Base-by-base conservation (phyloP, 2,888 invertebrate genomes). In the Platycheirus albimanus region DNA sequence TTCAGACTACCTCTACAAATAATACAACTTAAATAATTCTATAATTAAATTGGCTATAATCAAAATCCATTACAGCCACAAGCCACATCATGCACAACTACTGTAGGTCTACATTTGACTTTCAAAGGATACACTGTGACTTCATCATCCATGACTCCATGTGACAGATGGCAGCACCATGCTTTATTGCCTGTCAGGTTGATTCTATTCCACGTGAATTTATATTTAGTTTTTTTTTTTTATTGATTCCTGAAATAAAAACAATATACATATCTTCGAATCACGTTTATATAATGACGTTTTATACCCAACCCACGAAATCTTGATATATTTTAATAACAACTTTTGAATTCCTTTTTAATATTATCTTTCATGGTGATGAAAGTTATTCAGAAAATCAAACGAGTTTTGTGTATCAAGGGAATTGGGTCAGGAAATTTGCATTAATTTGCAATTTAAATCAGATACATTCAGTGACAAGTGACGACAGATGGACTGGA, bases 171-270 rank as follows among this genome's bases (percentile, higher is more conserved):
- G 7, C 28, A 49, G 28, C 6, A 28, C 7, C 8, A 49, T 28
- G 49, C 33, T 30, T n/a, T n/a, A n/a, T n/a, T n/a, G n/a, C n/a
- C n/a, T n/a, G n/a, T n/a, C n/a, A n/a, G n/a, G n/a, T n/a, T n/a
- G n/a, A n/a, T n/a, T 56, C 38, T 47, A 56, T 36, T 51, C 51
- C 64, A 71, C 51, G 58, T 71, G 77, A 64, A 45, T 51, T 66
- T 49, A 51, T 58, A 71, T 64, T 47, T 10, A 11, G n/a, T n/a
- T 30, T 41, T 36, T 41, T 64, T 66, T 49, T 38, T 64, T 11
- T 10, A 13, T 45, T 0, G 24, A 24, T 33, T 33, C 30, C 30
- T 33, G 8, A 4, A 33, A 7, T 8, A 33, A 33, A 33, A 33
- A 33, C 3, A 33, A 33, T 2, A 4, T 1, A 33, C 5, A 52